Base-by-base conservation (phyloP, 2,797 vertebrate species). In the Fratercula arctica region DNA sequence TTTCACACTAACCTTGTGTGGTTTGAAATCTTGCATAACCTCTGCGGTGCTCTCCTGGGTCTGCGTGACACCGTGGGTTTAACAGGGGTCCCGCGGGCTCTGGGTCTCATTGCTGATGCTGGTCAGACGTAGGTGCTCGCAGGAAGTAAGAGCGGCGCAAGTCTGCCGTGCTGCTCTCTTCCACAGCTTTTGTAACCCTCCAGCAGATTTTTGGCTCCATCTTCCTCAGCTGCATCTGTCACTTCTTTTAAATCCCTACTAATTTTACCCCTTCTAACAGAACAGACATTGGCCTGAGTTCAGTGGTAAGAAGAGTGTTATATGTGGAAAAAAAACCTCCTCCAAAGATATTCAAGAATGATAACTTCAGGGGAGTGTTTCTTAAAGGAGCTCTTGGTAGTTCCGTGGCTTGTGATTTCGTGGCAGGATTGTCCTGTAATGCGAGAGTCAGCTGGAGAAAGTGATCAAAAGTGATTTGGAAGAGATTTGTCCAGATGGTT, bases 21-120 rank as follows among this genome's bases (percentile, higher is more conserved):
- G 16, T 23, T 79, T 6, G 1, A 0, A 18, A 11, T 54, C 41
- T 57, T 0, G 0, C 1, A 0, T 63, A 9, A 26, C 16, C 1
- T 0, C 86, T 18, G 57, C 6, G 2, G 48, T 4, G 3, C 41
- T 79, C 23, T 61, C 21, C 33, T 29, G n/a, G 18, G n/a, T 41
- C 31, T 0, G 1, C 20, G 23, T 60, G 68, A 45, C 37, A 9
- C 37, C 1, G 0, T 13, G 68, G 60, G 67, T 61, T 67, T 28
- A 13, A 3, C 6, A 0, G 45, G 50, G 56, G 33, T 41, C 37
- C 43, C 0, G 2, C 37, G 24, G 53, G 18, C n/a, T 29, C 70
- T 20, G 69, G 18, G 18, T 43, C 87, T 53, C 16, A 0, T 28
- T 5, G 0, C 46, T 39, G 23, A 4, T 31, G 21, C 72, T 66